These are phyloP conservation scores for Tipula unca DNA, from an alignment of 2,888 invertebrate genomes.

Conservation along the genomic window DNA sequence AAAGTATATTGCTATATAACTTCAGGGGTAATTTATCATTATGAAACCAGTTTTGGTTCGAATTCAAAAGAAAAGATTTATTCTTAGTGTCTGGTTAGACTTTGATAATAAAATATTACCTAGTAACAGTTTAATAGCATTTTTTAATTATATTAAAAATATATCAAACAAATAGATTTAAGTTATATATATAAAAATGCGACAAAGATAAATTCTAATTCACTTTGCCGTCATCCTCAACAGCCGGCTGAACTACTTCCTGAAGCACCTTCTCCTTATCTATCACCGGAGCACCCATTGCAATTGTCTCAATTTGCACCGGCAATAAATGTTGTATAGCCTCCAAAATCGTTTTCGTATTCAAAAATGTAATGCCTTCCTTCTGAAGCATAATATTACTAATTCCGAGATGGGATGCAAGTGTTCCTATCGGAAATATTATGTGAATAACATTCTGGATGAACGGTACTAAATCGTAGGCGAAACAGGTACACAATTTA, in stretches of 20 bases:
- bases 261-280: neutral
- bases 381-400: slow-evolving; percentile 64
- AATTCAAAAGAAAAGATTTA: no score
- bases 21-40: neutral
- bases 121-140: neutral
- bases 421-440: slow-evolving; percentile 62
- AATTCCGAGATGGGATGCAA: slow-evolving; percentile 67
- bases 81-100: no score
- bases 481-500: slow-evolving; percentile 68
- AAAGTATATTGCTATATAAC: no score
- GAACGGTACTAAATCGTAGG: slow-evolving; percentile 75
- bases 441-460: slow-evolving; percentile 72
- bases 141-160: neutral
- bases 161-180: neutral
- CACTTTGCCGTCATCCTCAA: neutral
- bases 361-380: slow-evolving; percentile 55
- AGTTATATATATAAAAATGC: neutral
- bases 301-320: slow-evolving; percentile 30
- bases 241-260: neutral
- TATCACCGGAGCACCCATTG: slow-evolving; percentile 19
- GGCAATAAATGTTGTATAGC: slow-evolving; percentile 44
- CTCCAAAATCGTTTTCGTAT: slow-evolving; percentile 49
- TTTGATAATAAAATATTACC: no score
- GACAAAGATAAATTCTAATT: neutral
- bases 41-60: no score